Evolutionary conservation across 2,888 invertebrate genomes (phyloP).

Genomic region (Lycaena phlaeas): DNA sequence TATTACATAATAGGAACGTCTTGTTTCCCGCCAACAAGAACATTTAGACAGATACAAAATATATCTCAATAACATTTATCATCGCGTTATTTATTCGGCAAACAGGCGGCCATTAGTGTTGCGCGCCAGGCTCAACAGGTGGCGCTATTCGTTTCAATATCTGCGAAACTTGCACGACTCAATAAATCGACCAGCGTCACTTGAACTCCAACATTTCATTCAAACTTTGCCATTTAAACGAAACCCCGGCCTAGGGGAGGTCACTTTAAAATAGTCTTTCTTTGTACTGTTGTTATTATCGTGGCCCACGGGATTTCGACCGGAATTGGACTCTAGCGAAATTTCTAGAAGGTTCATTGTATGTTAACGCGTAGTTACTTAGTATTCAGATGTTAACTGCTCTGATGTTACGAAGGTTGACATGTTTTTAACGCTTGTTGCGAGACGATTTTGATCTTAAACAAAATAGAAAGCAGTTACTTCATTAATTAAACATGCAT

Average conservation of each 20-base stretch:
- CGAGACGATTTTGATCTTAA: constrained; percentile 34
- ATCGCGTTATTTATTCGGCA: constrained; percentile 31
- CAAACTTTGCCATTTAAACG: constrained; percentile 22
- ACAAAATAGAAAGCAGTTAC: constrained; percentile 10
- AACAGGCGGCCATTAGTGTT: constrained; percentile 60
- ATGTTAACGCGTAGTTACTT: constrained; percentile 20
- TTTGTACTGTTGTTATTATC: constrained; percentile 63
- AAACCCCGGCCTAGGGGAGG: constrained; percentile 24
- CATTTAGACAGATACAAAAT: not conserved
- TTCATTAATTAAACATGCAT: constrained; percentile 1
- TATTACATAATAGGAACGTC: too few species aligned
- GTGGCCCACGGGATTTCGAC: constrained; percentile 36
- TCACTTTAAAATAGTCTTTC: constrained; percentile 42
- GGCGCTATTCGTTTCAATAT: constrained; percentile 69
- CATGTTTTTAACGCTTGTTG: constrained; percentile 40
- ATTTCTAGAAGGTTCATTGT: constrained; percentile 28
- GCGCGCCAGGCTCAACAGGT: constrained; percentile 61
- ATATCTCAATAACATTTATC: constrained; percentile 14
- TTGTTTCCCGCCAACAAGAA: too few species aligned
- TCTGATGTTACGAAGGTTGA: constrained; percentile 52
- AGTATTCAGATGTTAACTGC: constrained; percentile 46
- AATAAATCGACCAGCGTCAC: constrained; percentile 53
- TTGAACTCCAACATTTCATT: constrained; percentile 26
- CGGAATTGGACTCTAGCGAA: constrained; percentile 41
- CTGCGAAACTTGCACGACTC: constrained; percentile 66